Base-by-base conservation (phyloP, 1,140 invertebrate genomes). In the Bombus picipes region DNA sequence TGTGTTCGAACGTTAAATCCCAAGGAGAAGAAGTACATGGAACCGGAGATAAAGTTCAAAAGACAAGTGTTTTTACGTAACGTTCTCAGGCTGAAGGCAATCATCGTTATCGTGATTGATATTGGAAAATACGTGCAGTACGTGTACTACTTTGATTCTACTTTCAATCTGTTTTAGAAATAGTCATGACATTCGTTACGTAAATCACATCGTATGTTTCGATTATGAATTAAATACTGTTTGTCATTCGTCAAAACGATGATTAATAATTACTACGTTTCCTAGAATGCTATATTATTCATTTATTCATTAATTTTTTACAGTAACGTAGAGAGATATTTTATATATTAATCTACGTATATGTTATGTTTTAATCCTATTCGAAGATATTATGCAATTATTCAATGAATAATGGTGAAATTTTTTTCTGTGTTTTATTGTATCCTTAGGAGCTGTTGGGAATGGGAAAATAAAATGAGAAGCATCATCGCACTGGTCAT, bases 21-120 rank as follows among this genome's bases (percentile, higher is more conserved):
- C 6, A 98, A 97, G 92, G 99, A 99, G 95, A 97, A 98, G 70
- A 99, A 99, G 94, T 99, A 98, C 90, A 98, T 99, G 97, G 97
- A 98, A 92, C 97, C 97, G 84, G 99, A 99, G 93, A 96, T 98
- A 5, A 99, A 99, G 94, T 99, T 99, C 94, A 99, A 99, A 94
- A 96, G 99, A 84, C 97, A 99, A 93, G 96, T 99, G 71, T 99
- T 99, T 94, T 97, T 99, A 62, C 96, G 97, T 41, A 99, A 99
- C 94, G 98, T 99, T 1, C 97, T 99, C 94, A 96, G 99, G 83
- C 96, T 99, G 32, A 99, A 99, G 95, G 97, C 97, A 57, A 97
- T 99, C 66, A 97, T 98, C 10, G 97, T 98, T 95, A 97, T 97
- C 94, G 97, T 99, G 85, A 97, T 99, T 81, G 98, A 99, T 92